Evolutionary conservation across 2,113 vertebrate species (phyloP), one percentile per base, ranked within the genome.

Genomic region (Vombatus ursinus): DNA sequence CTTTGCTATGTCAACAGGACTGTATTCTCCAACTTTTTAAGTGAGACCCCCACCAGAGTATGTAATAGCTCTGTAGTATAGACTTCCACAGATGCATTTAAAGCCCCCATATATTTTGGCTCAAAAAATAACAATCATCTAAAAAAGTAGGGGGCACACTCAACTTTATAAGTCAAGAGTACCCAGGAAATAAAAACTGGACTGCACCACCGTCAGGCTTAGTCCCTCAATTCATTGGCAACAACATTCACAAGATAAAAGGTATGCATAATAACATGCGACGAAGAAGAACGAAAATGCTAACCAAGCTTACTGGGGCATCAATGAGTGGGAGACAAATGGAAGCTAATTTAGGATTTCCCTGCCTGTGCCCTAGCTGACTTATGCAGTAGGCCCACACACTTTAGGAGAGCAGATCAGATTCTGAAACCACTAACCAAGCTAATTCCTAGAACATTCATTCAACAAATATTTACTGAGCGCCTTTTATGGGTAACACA

Each of bases 21-120:
- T 31, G 28, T 0, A 0, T 96, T 0, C 90, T 95, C 91, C 16
- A 96, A 96, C 96, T 0, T 25, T 31, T 89, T 93, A 44, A 52
- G 0, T 22, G 0, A 11, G 92, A 93, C 23, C 10, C 0, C 0
- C 0, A 2, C n/a, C 24, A 50, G 47, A 90, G 10, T 28, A 31
- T 90, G 90, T 26, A 31, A 95, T 90, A 24, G 9, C 68, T 6
- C 50, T 51, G 31, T 92, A 12, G 90, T 28, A 92, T 95, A 84
- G 0, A 47, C 57, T 96, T 95, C 96, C 95, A 96, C 94, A 93
- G 49, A 95, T 96, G 92, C 97, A 97, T 90, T 93, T 11, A 48
- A 0, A 61, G 57, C 51, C 96, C 94, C 44, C 95, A 92, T 90
- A 1, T 0, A 0, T 96, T 92, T 53, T 51, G 0, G 93, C 37